phyloP scores from a whole-genome alignment of 2,888 invertebrate genomes.

The Rutpela maculata region DNA sequence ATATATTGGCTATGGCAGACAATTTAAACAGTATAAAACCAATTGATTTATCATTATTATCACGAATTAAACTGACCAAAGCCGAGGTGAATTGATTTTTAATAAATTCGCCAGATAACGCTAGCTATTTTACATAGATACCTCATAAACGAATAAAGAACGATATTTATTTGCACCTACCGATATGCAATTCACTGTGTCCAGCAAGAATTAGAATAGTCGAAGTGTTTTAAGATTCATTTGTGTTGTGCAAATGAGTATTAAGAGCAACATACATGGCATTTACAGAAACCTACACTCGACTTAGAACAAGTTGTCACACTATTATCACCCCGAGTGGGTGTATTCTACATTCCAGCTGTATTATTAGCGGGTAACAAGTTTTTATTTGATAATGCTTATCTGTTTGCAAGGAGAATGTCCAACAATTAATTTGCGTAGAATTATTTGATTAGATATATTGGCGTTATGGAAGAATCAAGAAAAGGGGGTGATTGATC shows the following conservation, averaged over 20 bases:
- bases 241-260: slow-evolving; percentile 44
- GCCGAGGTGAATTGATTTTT: slow-evolving; percentile 21
- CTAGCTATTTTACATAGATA: slow-evolving; percentile 16
- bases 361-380: slow-evolving; percentile 52
- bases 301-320: slow-evolving; percentile 60
- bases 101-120: slow-evolving; percentile 23
- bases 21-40: background rate
- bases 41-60: slow-evolving; percentile 10
- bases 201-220: slow-evolving; percentile 26
- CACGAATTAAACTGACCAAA: background rate
- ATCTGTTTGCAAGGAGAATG: background rate
- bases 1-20: background rate
- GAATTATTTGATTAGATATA: background rate
- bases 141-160: slow-evolving; percentile 17
- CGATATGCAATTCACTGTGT: slow-evolving; percentile 21
- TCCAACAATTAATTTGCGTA: background rate
- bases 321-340: slow-evolving; percentile 63
- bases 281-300: slow-evolving; percentile 58
- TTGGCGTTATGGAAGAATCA: too few species aligned
- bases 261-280: slow-evolving; percentile 39
- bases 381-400: slow-evolving; percentile 16
- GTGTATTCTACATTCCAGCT: slow-evolving; percentile 60
- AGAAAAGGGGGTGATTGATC: too few species aligned
- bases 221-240: slow-evolving; percentile 32
- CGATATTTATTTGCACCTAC: background rate